These are phyloP conservation scores for Parnassius mnemosyne DNA, from an alignment of 2,888 invertebrate genomes.

Conservation along the genomic window DNA sequence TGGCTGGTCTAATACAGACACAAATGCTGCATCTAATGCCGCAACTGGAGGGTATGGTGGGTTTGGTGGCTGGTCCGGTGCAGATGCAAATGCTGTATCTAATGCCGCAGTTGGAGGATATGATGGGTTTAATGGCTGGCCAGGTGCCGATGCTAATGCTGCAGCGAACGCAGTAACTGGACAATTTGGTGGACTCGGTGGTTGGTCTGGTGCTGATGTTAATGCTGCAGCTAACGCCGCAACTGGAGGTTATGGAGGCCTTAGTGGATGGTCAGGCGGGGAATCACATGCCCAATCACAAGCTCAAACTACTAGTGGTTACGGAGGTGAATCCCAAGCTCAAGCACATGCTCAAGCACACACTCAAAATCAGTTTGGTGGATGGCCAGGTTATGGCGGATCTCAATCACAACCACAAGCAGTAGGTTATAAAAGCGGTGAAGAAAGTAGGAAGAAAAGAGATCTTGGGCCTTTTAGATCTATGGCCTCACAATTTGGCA, in stretches of 20 bases:
- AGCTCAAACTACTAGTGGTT: slow-evolving; percentile 27
- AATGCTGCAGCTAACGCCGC: slow-evolving; percentile 4
- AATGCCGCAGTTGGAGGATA: slow-evolving; percentile 22
- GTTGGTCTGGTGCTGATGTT: slow-evolving; percentile 16
- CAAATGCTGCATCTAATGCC: slow-evolving; percentile 5
- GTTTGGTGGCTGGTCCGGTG: background rate
- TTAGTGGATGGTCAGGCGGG: background rate
- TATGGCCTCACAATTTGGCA: background rate
- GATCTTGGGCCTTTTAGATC: slow-evolving; percentile 1
- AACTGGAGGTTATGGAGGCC: slow-evolving; percentile 18
- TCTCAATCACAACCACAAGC: slow-evolving; percentile 16
- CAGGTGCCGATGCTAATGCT: slow-evolving; percentile 23
- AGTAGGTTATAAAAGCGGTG: slow-evolving; percentile 25
- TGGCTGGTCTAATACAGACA: slow-evolving; percentile 14
- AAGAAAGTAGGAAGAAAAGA: slow-evolving; percentile 28
- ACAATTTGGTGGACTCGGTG: slow-evolving; percentile 25
- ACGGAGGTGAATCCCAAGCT: slow-evolving; percentile 22
- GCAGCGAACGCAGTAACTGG: slow-evolving; percentile 20
- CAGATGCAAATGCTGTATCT: background rate
- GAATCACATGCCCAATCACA: slow-evolving; percentile 15
- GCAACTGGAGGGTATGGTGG: slow-evolving; percentile 21
- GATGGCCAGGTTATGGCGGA: slow-evolving; percentile 18
- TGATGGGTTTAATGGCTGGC: slow-evolving; percentile 15
- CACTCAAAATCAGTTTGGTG: slow-evolving; percentile 6
- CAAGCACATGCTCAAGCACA: slow-evolving; percentile 18